Evolutionary conservation across 2,797 vertebrate species (phyloP).

Genomic region (Hapalemur alaotrensis): DNA sequence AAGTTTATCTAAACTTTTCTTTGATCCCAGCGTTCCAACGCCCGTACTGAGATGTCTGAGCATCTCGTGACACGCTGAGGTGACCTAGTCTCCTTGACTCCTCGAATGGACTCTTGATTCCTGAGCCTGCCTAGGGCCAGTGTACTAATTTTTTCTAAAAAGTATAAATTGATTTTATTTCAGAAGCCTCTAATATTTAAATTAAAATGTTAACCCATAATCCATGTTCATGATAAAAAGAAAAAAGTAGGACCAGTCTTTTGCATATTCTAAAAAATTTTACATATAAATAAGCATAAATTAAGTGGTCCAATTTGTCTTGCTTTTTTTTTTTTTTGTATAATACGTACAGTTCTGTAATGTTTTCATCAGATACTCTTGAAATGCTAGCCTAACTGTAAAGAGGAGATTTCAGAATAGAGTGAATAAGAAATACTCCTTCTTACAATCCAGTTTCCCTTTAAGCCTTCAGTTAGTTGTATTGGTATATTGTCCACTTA

Average conservation of each 20-base stretch:
- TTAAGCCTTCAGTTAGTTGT: background rate
- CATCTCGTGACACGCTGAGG: background rate
- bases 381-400: background rate
- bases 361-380: background rate
- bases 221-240: background rate
- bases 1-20: background rate
- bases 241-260: background rate
- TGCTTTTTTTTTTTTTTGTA: background rate
- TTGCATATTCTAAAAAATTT: background rate
- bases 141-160: background rate
- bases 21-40: background rate
- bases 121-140: background rate
- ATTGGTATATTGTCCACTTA: background rate
- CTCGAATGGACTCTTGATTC: background rate
- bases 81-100: background rate
- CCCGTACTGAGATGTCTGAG: background rate
- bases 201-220: conserved; percentile 23
- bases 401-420: background rate
- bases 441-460: background rate
- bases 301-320: background rate
- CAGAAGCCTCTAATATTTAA: background rate
- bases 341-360: background rate
- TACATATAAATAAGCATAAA: background rate
- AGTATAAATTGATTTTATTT: background rate
- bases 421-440: background rate